A percentile compares a stretch with the other conserved stretches of the same genome.
Evolutionary conservation across 2,113 vertebrate genomes (phyloP).

Genomic region (Hippolais icterina): DNA sequence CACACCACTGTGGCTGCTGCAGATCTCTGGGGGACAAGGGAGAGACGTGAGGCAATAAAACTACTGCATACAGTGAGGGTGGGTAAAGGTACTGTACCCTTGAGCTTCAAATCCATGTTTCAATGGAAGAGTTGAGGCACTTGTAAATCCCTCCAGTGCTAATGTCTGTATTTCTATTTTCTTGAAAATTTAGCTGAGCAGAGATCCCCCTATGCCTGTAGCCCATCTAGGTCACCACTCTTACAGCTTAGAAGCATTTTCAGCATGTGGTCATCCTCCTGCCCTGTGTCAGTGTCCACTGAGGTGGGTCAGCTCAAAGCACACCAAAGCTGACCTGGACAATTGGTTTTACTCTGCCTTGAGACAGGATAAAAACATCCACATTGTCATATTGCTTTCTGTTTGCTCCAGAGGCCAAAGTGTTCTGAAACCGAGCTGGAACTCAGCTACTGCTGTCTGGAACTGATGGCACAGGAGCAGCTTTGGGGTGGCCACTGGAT

Average conservation of each 20-base stretch:
- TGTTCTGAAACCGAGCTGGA: background rate
- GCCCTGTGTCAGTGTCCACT: background rate
- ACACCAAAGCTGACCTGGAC: background rate
- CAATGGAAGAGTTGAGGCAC: background rate
- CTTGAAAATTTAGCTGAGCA: background rate
- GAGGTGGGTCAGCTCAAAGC: background rate
- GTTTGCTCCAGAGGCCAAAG: background rate
- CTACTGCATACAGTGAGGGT: background rate
- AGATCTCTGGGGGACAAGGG: background rate
- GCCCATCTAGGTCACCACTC: background rate
- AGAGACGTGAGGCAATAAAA: background rate
- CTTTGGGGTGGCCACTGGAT: background rate
- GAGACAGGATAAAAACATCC: background rate
- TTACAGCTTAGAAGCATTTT: background rate
- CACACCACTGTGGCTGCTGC: background rate
- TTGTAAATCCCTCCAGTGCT: background rate
- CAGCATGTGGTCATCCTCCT: background rate
- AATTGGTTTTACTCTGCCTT: background rate
- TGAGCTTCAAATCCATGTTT: background rate
- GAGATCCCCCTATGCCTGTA: background rate
- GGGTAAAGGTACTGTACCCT: background rate
- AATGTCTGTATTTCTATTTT: background rate
- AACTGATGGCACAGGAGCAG: background rate
- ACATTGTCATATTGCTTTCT: rapidly evolving
- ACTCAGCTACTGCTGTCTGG: background rate